Percentiles rank a stretch among this genome's conserved stretches.
These are phyloP conservation scores for Copidosoma aretas DNA, from an alignment of 2,888 invertebrate species.

Conservation along the genomic window DNA sequence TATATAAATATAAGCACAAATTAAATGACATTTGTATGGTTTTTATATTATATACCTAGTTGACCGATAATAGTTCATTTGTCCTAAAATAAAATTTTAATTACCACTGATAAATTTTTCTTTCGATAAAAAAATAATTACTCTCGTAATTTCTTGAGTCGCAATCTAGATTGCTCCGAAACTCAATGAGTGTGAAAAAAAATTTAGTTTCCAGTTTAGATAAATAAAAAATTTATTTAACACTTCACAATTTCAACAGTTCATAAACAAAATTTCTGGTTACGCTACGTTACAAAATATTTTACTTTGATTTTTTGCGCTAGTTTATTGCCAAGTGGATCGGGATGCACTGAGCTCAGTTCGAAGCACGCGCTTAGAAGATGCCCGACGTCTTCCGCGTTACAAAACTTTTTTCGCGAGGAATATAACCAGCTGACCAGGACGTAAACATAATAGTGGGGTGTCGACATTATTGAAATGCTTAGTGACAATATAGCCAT, in stretches of 20 bases:
- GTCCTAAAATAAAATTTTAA: constrained; percentile 8
- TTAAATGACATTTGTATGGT: background rate
- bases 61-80: constrained; percentile 34
- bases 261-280: too few relatives aligned
- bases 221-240: background rate
- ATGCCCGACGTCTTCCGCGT: constrained; percentile 33
- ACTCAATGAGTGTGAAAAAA: background rate
- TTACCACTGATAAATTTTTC: too few relatives aligned
- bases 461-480: constrained; percentile 7
- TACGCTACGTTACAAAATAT: too few relatives aligned
- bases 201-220: background rate
- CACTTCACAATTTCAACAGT: background rate
- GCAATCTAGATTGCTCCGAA: too few relatives aligned
- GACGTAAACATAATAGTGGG: constrained; percentile 18
- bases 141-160: too few relatives aligned
- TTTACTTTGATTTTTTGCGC: background rate
- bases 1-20: background rate
- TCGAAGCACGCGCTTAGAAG: constrained; percentile 12
- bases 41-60: constrained; percentile 28
- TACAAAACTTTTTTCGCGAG: constrained; percentile 37
- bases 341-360: constrained; percentile 18
- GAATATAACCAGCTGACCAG: constrained; percentile 21
- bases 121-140: too few relatives aligned
- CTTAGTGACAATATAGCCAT: background rate
- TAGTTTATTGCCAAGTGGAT: constrained; percentile 9